These are phyloP conservation scores for Coremacera marginata DNA, from an alignment of 2,888 invertebrate genomes.

Conservation along the genomic window DNA sequence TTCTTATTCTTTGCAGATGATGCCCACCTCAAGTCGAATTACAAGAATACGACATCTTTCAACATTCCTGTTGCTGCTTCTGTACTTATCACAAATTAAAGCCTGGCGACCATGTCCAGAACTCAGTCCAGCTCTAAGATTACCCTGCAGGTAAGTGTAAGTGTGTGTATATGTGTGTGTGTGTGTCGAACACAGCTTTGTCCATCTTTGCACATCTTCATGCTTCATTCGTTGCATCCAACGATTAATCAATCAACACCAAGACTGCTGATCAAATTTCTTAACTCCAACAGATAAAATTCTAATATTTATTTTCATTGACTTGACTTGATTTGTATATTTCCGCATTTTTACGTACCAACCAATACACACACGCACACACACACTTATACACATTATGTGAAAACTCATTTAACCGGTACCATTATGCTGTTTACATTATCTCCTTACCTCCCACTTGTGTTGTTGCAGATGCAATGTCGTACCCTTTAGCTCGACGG, in stretches of 20 bases:
- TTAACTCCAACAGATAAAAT: constrained; percentile 15
- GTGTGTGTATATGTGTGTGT: constrained; percentile 43
- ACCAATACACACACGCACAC: neutral
- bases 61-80: constrained; percentile 56
- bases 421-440: constrained; percentile 1
- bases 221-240: constrained; percentile 6
- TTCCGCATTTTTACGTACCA: constrained; percentile 25
- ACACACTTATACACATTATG: neutral
- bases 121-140: constrained; percentile 79
- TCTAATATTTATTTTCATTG: constrained; percentile 30
- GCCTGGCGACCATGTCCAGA: constrained; percentile 82
- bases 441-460: constrained; percentile 47
- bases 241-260: constrained; percentile 8
- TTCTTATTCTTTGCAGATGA: constrained; percentile 43
- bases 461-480: constrained; percentile 70
- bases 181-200: constrained; percentile 9
- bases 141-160: constrained; percentile 76
- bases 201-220: neutral
- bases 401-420: constrained; percentile 29
- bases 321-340: neutral
- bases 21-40: constrained; percentile 46
- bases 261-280: constrained; percentile 17
- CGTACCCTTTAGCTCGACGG: constrained; percentile 70
- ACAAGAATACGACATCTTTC: constrained; percentile 51
- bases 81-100: constrained; percentile 61